These are phyloP conservation scores for Tetragonisca angustula DNA, from an alignment of 2,888 invertebrate species.

Conservation along the genomic window DNA sequence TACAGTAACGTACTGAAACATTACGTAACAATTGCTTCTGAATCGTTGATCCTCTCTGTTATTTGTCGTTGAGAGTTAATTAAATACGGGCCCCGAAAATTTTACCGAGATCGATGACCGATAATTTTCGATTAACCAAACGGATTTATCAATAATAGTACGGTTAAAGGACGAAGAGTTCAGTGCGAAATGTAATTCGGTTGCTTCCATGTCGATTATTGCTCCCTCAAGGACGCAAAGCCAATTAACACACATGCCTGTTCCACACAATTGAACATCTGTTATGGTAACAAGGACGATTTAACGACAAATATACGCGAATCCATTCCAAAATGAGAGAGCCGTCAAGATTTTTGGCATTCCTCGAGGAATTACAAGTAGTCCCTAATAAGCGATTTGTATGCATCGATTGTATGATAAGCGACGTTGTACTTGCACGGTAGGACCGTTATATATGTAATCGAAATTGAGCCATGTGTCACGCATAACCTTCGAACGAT, in stretches of 20 bases:
- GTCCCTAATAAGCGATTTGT: constrained; percentile 40
- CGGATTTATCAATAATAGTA: background rate
- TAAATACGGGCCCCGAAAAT: background rate
- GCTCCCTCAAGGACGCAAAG: constrained; percentile 39
- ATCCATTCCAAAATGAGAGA: constrained; percentile 41
- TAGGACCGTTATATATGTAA: constrained; percentile 41
- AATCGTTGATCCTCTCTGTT: constrained; percentile 12
- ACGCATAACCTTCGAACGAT: constrained; percentile 22
- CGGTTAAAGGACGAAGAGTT: background rate
- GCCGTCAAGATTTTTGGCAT: constrained; percentile 29
- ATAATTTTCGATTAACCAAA: background rate
- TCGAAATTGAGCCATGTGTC: constrained; percentile 21
- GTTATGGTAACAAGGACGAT: constrained; percentile 66
- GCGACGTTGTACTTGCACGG: background rate
- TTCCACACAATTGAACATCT: constrained; percentile 64
- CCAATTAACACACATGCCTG: constrained; percentile 58
- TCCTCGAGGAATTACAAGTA: constrained; percentile 39
- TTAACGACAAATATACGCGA: constrained; percentile 35
- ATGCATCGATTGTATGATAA: constrained; percentile 51
- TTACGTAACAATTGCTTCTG: constrained; percentile 8
- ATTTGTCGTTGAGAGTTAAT: background rate
- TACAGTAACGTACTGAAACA: background rate
- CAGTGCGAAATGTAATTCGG: constrained; percentile 8
- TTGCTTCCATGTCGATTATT: constrained; percentile 33
- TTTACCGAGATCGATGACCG: background rate